Evolutionary conservation across 2,888 invertebrate species (phyloP).

Genomic region (Drosophila hamatofila): DNA sequence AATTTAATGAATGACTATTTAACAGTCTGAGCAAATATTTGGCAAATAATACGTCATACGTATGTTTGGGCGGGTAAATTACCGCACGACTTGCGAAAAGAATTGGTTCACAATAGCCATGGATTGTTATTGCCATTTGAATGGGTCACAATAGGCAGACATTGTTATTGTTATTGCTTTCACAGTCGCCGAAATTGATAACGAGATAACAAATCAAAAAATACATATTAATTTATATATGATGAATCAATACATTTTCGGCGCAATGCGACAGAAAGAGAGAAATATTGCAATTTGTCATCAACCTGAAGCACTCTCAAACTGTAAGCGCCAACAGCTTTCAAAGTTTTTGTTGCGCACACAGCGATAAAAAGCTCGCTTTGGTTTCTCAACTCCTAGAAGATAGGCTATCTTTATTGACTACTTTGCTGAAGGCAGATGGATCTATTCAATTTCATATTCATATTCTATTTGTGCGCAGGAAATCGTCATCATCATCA

Average conservation of each 20-base stretch:
- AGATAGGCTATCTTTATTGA: conserved; percentile 56
- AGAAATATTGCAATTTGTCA: conserved; percentile 12
- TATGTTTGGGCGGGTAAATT: conserved; percentile 34
- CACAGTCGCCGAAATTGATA: conserved; percentile 50
- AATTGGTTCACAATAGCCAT: conserved; percentile 36
- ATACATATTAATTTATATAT: conserved; percentile 45
- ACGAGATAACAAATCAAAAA: conserved; percentile 56
- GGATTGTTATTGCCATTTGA: conserved; percentile 46
- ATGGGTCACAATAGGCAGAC: conserved; percentile 41
- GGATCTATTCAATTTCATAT: neutral
- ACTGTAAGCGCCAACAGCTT: conserved; percentile 35
- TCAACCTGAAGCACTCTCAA: conserved; percentile 17
- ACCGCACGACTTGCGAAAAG: conserved; percentile 16
- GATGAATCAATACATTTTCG: conserved; percentile 59
- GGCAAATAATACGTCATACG: conserved; percentile 56
- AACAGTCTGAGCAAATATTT: conserved; percentile 74
- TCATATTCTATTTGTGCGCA: conserved; percentile 68
- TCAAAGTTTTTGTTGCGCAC: conserved; percentile 37
- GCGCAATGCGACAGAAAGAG: conserved; percentile 60
- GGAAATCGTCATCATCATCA: conserved; percentile 82
- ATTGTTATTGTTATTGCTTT: neutral
- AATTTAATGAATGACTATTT: conserved; percentile 66
- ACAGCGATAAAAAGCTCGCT: conserved; percentile 43
- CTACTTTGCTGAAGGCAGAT: conserved; percentile 28
- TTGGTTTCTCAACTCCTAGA: conserved; percentile 33